These are phyloP conservation scores for Epinotia nisella DNA, from an alignment of 2,888 invertebrate species.

Conservation along the genomic window DNA sequence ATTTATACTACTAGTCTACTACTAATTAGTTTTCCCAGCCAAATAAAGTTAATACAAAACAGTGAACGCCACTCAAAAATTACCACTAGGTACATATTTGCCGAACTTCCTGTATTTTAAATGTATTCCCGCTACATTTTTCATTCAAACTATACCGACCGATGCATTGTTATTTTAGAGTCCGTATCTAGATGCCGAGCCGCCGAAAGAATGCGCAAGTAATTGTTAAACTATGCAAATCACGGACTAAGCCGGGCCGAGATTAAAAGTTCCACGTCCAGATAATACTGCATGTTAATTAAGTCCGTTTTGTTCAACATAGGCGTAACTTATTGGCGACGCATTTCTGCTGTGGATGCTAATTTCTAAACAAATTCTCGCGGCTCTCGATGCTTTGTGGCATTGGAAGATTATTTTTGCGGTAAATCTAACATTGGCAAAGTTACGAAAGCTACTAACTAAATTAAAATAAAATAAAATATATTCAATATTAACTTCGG, in stretches of 20 bases:
- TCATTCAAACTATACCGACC: conserved; percentile 8
- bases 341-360: conserved; percentile 45
- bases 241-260: conserved; percentile 50
- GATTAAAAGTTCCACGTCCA: conserved; percentile 63
- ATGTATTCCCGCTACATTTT: not conserved
- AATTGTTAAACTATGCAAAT: conserved; percentile 81
- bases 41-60: not conserved
- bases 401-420: not conserved
- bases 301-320: conserved; percentile 50
- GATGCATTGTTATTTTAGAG: conserved; percentile 27
- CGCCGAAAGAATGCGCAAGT: conserved; percentile 72
- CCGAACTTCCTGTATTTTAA: not conserved
- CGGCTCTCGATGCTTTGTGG: not conserved
- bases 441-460: not conserved
- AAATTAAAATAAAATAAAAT: no score
- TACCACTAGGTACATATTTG: not conserved
- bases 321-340: conserved; percentile 31
- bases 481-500: no score
- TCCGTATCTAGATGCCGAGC: conserved; percentile 55
- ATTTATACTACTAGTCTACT: no score
- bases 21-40: not conserved
- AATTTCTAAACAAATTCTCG: conserved; percentile 18
- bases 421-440: not conserved
- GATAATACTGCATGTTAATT: conserved; percentile 70
- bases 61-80: not conserved